Conservation (phyloP, 2,797 vertebrate genomes). For the Myotis vivesi region DNA sequence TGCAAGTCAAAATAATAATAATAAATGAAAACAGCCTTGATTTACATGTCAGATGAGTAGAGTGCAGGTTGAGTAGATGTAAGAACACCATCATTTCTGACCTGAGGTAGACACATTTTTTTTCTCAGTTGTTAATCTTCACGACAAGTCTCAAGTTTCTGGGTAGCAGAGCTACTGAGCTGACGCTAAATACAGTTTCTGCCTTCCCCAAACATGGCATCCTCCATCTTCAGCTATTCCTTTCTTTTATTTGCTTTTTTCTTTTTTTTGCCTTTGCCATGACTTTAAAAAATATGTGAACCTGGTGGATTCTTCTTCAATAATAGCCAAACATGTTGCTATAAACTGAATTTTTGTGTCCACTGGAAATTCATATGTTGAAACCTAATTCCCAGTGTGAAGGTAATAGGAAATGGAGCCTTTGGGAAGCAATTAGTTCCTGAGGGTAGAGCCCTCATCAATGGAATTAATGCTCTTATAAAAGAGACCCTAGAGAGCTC, state of each 20-base stretch:
- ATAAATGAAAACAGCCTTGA: constrained; percentile 33
- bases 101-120: background rate
- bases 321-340: background rate
- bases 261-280: background rate
- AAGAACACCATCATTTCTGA: background rate
- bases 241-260: background rate
- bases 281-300: background rate
- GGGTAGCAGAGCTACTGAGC: background rate
- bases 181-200: background rate
- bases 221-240: background rate
- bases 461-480: background rate
- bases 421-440: background rate
- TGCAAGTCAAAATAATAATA: constrained; percentile 34
- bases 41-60: constrained; percentile 14
- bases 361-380: background rate
- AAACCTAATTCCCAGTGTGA: background rate
- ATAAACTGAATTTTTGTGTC: background rate
- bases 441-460: background rate
- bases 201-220: background rate
- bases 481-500: background rate
- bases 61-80: background rate
- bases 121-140: background rate
- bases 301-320: background rate
- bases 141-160: background rate
- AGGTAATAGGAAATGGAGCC: background rate